Base-by-base conservation (phyloP, 2,113 vertebrate genomes). In the Callionymus lyra region DNA sequence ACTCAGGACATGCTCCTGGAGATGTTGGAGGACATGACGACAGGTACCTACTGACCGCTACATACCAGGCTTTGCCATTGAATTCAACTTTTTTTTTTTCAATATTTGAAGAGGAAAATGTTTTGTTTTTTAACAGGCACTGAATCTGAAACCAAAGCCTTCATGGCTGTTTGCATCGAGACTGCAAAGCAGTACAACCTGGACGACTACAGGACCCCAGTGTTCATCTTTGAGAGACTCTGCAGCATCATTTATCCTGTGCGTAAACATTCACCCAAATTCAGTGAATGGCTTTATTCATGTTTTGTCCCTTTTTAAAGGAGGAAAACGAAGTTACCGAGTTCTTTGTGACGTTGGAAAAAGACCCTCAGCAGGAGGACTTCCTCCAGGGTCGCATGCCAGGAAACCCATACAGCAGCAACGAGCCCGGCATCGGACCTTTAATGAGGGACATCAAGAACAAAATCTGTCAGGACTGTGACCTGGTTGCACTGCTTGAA, bases 11-110 rank as follows among this genome's bases (percentile, higher is more conserved):
- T 99, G 94, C 82, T 99, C 68, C 79, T 99, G 47, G 95, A 99
- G 90, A 99, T 99, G 95, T 86, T 97, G 63, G 95, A 99, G 68
- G 95, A 98, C 79, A 97, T 99, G 95, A 99, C 95, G 9, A 99
- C 95, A 87, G 95, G 95, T 98, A 2, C 32, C 4, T 4, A 27
- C 10, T n/a, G 12, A 18, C n/a, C 9, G 14, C 3, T 44, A 6
- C 9, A n/a, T n/a, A n/a, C n/a, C n/a, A 9, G 31, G 12, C 16
- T 17, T 4, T 16, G n/a, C n/a, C 2, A 36, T 35, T 44, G 2
- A 27, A n/a, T n/a, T n/a, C n/a, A n/a, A n/a, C n/a, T 19, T 1
- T 1, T 31, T 10, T 6, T 10, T n/a, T n/a, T 13, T 0, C 10
- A 12, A 11, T 40, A 1, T n/a, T 12, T 12, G 33, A 17, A 16